Evolutionary conservation across 2,797 vertebrate species (phyloP), one percentile per base, ranked within the genome.

Genomic region (Rhinichthys osculus): DNA sequence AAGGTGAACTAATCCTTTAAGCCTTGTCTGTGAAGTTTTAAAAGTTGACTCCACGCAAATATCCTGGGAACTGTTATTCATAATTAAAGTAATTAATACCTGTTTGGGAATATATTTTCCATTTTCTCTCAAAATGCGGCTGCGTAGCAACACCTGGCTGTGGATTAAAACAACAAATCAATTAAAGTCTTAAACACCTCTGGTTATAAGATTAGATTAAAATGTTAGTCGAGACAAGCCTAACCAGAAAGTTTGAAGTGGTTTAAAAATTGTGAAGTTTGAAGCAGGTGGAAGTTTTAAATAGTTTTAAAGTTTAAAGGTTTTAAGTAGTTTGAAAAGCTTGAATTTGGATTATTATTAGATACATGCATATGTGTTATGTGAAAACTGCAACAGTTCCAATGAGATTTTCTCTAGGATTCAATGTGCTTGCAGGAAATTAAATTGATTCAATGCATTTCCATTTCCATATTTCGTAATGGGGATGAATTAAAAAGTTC

Each of bases 81-180:
- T 33, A 42, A 50, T 64, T n/a, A 13, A 44, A 77, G 2, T 21
- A 52, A 40, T 64, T 17, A 38, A 33, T 89, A 92, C 92, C 92
- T 91, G 91, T 88, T 92, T 91, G 3, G 94, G 93, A 77, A 95
- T 85, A 84, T 93, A 95, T 66, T 91, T 94, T 78, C 94, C 93
- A 85, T 94, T 94, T 79, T 95, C 94, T 83, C 94, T 85, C 81
- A 95, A 88, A 64, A 93, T 90, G n/a, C 94, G 93, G 88, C 94
- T 95, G 42, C 94, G 91, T 44, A 93, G 87, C 76, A 95, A 91
- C 54, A 94, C 92, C 85, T 94, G 94, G 82, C 94, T 95, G 90
- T 59, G 82, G 86, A 86, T 8, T 82, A 85, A 83, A 30, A 33
- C 27, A 52, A 21, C 17, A 70, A 71, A 82, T 21, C 0, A 74